Evolutionary conservation across 1,140 invertebrate genomes (phyloP).

Genomic region (Listronotus bonariensis): DNA sequence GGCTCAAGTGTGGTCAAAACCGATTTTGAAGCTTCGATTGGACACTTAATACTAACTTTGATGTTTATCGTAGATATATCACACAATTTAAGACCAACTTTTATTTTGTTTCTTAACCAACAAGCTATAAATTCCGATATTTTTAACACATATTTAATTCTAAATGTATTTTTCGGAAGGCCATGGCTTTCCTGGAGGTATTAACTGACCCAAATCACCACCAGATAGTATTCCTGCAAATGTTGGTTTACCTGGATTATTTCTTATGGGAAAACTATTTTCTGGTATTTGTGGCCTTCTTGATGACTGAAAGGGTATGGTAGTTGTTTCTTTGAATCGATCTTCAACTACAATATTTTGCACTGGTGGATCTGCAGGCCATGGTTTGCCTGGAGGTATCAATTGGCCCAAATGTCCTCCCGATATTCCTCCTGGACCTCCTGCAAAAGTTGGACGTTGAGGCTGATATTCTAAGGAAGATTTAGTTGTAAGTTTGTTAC

Average conservation of each 20-base stretch:
- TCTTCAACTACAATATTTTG: not conserved
- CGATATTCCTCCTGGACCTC: not conserved
- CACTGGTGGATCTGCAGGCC: constrained; percentile 13
- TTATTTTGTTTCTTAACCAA: too few species aligned
- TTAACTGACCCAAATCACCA: constrained; percentile 1
- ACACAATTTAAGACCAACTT: too few species aligned
- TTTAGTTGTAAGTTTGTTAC: not conserved
- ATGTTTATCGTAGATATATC: not conserved
- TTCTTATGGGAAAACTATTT: too few species aligned
- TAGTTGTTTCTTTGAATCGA: constrained; percentile 1
- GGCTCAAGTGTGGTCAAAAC: too few species aligned
- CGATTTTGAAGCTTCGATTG: too few species aligned
- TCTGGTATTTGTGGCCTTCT: too few species aligned
- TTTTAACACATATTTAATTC: too few species aligned
- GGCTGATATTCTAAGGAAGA: constrained; percentile 1
- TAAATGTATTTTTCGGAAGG: not conserved
- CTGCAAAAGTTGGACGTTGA: constrained; percentile 21
- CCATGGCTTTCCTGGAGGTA: constrained; percentile 26
- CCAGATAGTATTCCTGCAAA: constrained; percentile 22
- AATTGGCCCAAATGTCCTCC: not conserved
- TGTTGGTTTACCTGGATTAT: not conserved
- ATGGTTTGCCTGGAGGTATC: constrained; percentile 15
- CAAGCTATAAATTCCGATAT: too few species aligned
- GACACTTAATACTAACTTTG: too few species aligned
- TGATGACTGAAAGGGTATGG: not conserved